These are phyloP conservation scores for Helicoverpa zea DNA, from an alignment of 1,140 invertebrate species.

Conservation along the genomic window DNA sequence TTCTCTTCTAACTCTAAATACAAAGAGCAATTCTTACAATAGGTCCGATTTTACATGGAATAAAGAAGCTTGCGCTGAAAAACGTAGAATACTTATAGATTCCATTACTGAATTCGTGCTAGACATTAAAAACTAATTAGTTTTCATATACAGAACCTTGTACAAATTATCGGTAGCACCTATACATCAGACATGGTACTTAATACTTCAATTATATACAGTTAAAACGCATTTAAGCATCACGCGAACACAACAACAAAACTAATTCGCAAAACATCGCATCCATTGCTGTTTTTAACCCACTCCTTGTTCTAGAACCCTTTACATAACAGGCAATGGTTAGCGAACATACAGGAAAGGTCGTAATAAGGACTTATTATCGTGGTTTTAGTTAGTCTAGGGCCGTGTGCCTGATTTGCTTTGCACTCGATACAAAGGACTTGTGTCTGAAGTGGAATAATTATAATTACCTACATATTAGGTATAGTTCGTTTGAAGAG, in stretches of 20 bases:
- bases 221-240: background rate
- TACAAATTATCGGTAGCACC: no score
- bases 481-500: background rate
- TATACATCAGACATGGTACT: background rate
- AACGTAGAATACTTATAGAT: no score
- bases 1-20: no score
- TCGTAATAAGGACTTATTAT: slow-evolving; percentile 1
- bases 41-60: no score
- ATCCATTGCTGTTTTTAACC: background rate
- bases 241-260: background rate
- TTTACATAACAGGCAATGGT: slow-evolving; percentile 6
- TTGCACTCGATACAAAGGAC: slow-evolving; percentile 60
- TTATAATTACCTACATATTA: background rate
- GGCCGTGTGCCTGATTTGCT: slow-evolving; percentile 59
- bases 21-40: no score
- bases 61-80: no score
- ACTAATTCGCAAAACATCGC: background rate
- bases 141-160: no score
- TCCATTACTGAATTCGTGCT: no score
- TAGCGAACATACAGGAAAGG: background rate
- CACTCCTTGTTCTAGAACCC: no score
- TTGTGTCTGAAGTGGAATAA: slow-evolving; percentile 47
- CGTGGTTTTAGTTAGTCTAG: slow-evolving; percentile 48
- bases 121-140: no score
- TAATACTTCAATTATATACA: background rate